phyloP scores from a whole-genome alignment of 2,113 vertebrate genomes.

The Platichthys stellatus region DNA sequence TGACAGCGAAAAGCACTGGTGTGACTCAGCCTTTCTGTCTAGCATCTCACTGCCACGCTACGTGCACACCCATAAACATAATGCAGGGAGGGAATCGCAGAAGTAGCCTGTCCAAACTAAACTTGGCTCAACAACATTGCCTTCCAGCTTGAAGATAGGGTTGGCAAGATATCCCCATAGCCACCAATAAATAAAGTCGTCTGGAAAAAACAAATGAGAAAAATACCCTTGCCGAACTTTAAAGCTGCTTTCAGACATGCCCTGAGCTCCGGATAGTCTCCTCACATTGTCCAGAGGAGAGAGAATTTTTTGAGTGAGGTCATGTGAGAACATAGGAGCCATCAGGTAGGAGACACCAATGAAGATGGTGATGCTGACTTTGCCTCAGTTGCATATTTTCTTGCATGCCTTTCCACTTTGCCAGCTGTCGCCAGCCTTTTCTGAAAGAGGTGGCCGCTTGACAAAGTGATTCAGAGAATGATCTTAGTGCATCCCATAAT shows the following conservation, averaged over 20 bases:
- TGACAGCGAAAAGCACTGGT: slow-evolving; percentile 12
- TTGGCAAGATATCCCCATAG: neutral
- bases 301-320: neutral
- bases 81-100: neutral
- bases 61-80: neutral
- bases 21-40: slow-evolving; percentile 16
- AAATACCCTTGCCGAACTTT: too few relatives aligned
- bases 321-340: neutral
- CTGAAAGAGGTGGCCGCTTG: neutral
- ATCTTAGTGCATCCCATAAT: too few relatives aligned
- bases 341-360: too few relatives aligned
- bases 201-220: neutral
- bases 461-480: neutral
- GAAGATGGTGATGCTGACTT: too few relatives aligned
- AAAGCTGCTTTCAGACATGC: neutral
- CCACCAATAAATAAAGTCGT: neutral
- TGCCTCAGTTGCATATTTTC: too few relatives aligned
- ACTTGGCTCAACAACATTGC: neutral
- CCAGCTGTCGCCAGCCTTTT: neutral
- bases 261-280: neutral
- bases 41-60: neutral
- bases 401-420: neutral
- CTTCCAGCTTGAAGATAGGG: neutral
- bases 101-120: neutral
- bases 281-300: neutral